Evolutionary conservation across 2,113 vertebrate species (phyloP).

Genomic region (Corythornis vintsioides): DNA sequence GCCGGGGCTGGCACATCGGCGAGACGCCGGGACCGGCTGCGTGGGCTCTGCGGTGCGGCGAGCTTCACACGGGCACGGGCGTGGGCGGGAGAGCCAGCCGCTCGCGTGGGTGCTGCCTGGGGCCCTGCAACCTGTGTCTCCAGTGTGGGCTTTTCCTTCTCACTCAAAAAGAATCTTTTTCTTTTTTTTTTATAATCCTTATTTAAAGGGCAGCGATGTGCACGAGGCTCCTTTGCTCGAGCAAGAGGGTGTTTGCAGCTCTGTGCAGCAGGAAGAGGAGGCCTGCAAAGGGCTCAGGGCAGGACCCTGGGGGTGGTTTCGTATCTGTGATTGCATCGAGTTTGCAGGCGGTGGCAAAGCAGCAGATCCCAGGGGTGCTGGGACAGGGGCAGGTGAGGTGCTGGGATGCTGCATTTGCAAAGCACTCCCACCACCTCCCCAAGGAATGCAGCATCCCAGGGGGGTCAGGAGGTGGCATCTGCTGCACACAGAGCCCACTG

Average conservation of each 20-base stretch:
- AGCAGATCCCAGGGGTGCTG: neutral
- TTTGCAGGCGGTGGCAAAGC: neutral
- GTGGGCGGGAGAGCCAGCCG: neutral
- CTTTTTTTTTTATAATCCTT: neutral
- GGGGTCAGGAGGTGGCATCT: neutral
- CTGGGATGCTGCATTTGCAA: neutral
- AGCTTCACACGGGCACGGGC: neutral
- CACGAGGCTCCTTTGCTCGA: fast-evolving
- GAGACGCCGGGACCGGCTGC: neutral
- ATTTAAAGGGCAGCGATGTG: neutral
- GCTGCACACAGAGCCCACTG: neutral
- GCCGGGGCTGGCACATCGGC: neutral
- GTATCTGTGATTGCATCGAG: neutral
- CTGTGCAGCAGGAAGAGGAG: neutral
- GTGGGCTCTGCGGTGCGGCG: neutral
- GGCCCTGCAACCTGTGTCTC: neutral
- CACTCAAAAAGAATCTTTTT: neutral
- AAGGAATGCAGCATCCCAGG: neutral
- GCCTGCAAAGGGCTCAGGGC: neutral
- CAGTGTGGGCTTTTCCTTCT: neutral
- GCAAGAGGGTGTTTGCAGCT: neutral
- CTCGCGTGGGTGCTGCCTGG: neutral
- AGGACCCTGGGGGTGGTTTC: neutral
- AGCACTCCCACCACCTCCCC: neutral
- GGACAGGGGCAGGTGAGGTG: neutral